These are phyloP conservation scores for Chrysogorgia sp. DNA, from an alignment of 92 coral and sea anemone genomes.

Conservation along the genomic window DNA sequence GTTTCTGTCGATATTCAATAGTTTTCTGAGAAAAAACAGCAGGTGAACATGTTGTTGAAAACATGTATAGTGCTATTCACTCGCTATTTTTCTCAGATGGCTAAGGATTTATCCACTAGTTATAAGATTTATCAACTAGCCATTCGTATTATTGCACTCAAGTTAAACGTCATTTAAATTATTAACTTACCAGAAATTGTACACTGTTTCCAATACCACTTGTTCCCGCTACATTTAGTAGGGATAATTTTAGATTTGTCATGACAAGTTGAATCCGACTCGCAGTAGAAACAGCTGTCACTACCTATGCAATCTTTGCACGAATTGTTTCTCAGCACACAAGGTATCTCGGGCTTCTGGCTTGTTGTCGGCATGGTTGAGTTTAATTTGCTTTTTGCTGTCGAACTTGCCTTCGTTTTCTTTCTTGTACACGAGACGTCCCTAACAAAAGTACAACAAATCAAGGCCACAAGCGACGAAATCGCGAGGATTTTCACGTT, in stretches of 20 bases:
- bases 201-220: slow-evolving; percentile 95
- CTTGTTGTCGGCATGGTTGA: too few species aligned
- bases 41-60: too few species aligned
- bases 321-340: slow-evolving; percentile 64
- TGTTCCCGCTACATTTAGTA: slow-evolving; percentile 70
- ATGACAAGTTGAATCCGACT: slow-evolving; percentile 65
- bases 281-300: slow-evolving; percentile 80
- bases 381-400: too few species aligned
- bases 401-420: neutral
- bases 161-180: neutral
- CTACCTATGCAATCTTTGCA: slow-evolving; percentile 75
- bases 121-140: too few species aligned
- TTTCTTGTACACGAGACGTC: neutral
- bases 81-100: too few species aligned
- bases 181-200: slow-evolving; percentile 68
- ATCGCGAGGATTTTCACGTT: neutral
- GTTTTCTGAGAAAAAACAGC: too few species aligned
- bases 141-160: too few species aligned
- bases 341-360: slow-evolving; percentile 53
- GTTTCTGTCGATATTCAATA: too few species aligned
- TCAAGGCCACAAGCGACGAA: neutral
- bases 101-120: too few species aligned
- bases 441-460: slow-evolving; percentile 4
- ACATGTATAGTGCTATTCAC: too few species aligned
- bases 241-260: slow-evolving; percentile 67